Evolutionary conservation across 2,113 vertebrate species (phyloP).

Genomic region (Uria aalge): DNA sequence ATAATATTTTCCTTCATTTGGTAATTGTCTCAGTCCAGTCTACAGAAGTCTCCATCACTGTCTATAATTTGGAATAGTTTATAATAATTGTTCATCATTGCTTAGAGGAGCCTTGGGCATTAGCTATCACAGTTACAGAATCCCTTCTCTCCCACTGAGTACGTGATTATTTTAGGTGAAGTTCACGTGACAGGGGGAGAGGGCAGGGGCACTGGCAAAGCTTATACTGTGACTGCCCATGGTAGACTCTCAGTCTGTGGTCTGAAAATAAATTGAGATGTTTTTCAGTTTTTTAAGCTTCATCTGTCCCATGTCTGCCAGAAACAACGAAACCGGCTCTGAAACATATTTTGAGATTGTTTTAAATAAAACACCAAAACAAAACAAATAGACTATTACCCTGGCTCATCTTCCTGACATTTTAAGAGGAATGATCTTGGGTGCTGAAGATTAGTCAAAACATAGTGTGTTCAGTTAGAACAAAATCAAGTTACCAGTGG

Average conservation of each 20-base stretch:
- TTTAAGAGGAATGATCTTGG: background rate
- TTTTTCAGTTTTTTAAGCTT: conserved; percentile 35
- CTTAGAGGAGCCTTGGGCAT: conserved; percentile 62
- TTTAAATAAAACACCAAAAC: conserved; percentile 16
- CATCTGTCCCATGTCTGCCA: conserved; percentile 12
- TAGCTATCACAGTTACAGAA: conserved; percentile 56
- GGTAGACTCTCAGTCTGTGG: conserved; percentile 45
- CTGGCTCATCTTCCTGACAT: background rate
- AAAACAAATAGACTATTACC: conserved; percentile 2
- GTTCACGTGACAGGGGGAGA: conserved; percentile 56
- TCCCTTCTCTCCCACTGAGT: conserved; percentile 64
- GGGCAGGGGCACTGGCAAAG: conserved; percentile 37
- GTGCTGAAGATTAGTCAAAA: conserved; percentile 23
- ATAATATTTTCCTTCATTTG: conserved; percentile 79
- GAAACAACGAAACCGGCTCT: background rate
- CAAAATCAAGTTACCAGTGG: conserved; percentile 39
- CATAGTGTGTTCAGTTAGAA: conserved; percentile 9
- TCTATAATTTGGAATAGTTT: conserved; percentile 70
- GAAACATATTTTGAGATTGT: background rate
- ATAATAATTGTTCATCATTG: conserved; percentile 62
- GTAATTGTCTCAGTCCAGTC: conserved; percentile 74
- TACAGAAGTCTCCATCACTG: conserved; percentile 49
- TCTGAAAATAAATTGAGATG: conserved; percentile 66
- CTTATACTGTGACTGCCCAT: conserved; percentile 9
- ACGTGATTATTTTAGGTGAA: conserved; percentile 72